phyloP scores from a whole-genome alignment of 2,797 vertebrate genomes.

The Pelochelys cantorii region DNA sequence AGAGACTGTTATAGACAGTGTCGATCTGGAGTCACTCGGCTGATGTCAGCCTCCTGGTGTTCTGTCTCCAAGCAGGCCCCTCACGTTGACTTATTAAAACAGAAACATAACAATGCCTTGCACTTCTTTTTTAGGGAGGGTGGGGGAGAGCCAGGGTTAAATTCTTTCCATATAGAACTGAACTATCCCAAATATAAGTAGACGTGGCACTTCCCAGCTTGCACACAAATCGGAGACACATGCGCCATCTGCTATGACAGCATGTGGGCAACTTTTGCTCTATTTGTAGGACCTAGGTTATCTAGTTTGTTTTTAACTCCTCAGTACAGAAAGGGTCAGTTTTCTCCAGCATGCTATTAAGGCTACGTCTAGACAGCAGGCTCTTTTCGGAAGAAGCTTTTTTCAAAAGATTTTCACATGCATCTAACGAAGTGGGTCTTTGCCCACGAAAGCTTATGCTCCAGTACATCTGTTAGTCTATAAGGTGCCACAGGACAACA shows the following conservation, averaged over 20 bases:
- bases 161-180: slow-evolving; percentile 40
- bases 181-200: slow-evolving; percentile 62
- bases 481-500: no score
- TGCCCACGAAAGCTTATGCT: no score
- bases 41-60: background rate
- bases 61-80: rapidly evolving
- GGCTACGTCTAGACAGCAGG: no score
- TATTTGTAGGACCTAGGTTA: slow-evolving; percentile 21
- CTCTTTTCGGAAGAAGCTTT: no score
- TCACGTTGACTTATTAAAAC: rapidly evolving
- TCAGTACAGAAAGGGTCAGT: background rate
- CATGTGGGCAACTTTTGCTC: slow-evolving; percentile 10
- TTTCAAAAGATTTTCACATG: no score
- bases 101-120: background rate
- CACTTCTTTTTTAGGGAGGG: background rate
- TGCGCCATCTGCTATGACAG: slow-evolving; percentile 11
- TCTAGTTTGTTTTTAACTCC: slow-evolving; percentile 18
- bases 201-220: slow-evolving; percentile 73
- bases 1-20: background rate
- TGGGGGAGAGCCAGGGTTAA: slow-evolving; percentile 67
- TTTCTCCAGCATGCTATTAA: background rate
- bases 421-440: no score
- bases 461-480: no score
- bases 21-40: rapidly evolving
- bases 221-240: slow-evolving; percentile 65